Conservation (phyloP, 2,888 invertebrate genomes). For the Sipha maydis region DNA sequence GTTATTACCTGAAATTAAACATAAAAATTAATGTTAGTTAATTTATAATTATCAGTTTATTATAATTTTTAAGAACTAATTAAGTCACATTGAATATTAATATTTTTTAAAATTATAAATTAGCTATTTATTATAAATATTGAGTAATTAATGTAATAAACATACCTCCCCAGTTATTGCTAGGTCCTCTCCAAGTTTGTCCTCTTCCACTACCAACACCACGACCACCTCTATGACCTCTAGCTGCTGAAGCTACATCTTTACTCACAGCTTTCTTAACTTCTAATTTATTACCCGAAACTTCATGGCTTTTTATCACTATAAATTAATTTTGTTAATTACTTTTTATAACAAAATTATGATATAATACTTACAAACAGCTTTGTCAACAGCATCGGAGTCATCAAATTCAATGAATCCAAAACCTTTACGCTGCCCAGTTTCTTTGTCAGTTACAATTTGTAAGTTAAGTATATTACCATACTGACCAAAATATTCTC, state of each 20-base stretch:
- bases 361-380: slow-evolving; percentile 80
- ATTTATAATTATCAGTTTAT: background rate
- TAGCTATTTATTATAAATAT: background rate
- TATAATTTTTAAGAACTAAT: background rate
- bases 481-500: slow-evolving; percentile 82
- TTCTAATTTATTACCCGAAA: slow-evolving; percentile 70
- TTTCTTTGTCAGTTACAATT: slow-evolving; percentile 90
- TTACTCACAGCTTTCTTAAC: slow-evolving; percentile 72
- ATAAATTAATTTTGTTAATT: slow-evolving; percentile 62
- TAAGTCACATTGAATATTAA: background rate
- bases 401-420: slow-evolving; percentile 97
- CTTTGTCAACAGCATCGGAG: slow-evolving; percentile 96
- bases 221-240: slow-evolving; percentile 66
- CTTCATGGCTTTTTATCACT: slow-evolving; percentile 69
- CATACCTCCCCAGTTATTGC: slow-evolving; percentile 47
- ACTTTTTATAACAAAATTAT: background rate
- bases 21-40: background rate
- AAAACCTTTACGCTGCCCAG: slow-evolving; percentile 93
- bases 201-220: slow-evolving; percentile 66
- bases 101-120: background rate
- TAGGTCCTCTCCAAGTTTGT: slow-evolving; percentile 74
- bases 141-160: background rate
- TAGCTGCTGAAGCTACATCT: slow-evolving; percentile 76
- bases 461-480: slow-evolving; percentile 85
- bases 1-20: slow-evolving; percentile 39